These are phyloP conservation scores for Pongo pygmaeus DNA, from an alignment of 2,113 vertebrate species.

Conservation along the genomic window DNA sequence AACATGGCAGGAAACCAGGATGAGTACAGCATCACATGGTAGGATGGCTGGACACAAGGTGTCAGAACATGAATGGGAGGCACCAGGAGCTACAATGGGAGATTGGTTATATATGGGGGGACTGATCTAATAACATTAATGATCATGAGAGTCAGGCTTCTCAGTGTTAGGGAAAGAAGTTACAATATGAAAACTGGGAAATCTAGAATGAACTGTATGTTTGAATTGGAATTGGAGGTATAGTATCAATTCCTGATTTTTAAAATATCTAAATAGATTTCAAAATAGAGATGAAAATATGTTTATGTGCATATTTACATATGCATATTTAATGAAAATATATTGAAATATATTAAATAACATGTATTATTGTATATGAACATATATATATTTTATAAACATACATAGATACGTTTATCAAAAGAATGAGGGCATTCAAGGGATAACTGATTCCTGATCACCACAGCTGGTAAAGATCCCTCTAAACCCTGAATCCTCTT, in stretches of 20 bases:
- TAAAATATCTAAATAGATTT: neutral
- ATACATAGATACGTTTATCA: neutral
- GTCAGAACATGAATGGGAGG: neutral
- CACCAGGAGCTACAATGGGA: neutral
- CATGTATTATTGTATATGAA: no score
- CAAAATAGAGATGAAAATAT: neutral
- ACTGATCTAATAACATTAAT: neutral
- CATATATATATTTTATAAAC: no score
- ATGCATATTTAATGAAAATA: no score
- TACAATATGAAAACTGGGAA: neutral
- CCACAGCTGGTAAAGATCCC: neutral
- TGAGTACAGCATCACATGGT: neutral
- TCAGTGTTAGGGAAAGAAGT: neutral
- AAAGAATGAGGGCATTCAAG: neutral
- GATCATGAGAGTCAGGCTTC: neutral
- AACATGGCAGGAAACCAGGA: neutral
- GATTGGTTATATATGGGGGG: neutral
- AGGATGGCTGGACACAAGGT: neutral
- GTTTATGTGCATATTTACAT: neutral
- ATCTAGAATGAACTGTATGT: neutral
- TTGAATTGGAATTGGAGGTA: conserved; percentile 14
- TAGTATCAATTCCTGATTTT: neutral
- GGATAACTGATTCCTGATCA: neutral
- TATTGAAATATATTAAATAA: no score
- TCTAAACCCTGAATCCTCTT: neutral